Percentiles rank a stretch among this genome's conserved stretches.
These are phyloP conservation scores for Calephelis nemesis DNA, from an alignment of 1,140 invertebrate species.

Conservation along the genomic window DNA sequence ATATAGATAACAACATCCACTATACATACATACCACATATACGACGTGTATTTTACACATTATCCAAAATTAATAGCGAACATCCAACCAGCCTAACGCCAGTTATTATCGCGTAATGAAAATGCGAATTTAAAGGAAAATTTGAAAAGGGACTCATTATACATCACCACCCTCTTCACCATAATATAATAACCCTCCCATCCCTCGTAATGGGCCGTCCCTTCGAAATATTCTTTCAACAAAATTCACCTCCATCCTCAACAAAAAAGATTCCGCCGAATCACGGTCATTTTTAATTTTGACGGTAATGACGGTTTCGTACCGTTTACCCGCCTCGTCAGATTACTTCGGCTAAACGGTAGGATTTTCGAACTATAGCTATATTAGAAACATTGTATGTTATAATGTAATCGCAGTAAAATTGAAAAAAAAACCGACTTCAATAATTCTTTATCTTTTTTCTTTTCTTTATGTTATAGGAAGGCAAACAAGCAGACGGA, in stretches of 20 bases:
- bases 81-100: conserved; percentile 34
- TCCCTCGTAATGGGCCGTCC: conserved; percentile 55
- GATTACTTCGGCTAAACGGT: conserved; percentile 45
- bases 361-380: too few relatives aligned
- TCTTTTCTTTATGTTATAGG: too few relatives aligned
- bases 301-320: conserved; percentile 66
- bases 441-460: too few relatives aligned
- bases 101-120: conserved; percentile 56
- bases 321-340: conserved; percentile 62
- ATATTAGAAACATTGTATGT: too few relatives aligned
- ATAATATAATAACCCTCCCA: conserved; percentile 70
- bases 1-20: neutral
- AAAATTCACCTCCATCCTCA: conserved; percentile 57
- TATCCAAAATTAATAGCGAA: conserved; percentile 19
- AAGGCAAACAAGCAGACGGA: too few relatives aligned
- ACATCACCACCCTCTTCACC: conserved; percentile 49
- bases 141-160: conserved; percentile 73
- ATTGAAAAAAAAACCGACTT: too few relatives aligned
- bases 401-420: too few relatives aligned
- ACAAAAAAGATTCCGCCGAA: conserved; percentile 73
- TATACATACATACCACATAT: neutral
- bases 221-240: conserved; percentile 72
- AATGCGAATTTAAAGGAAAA: conserved; percentile 61
- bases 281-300: conserved; percentile 76
- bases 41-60: conserved; percentile 6